Evolutionary conservation across 2,888 invertebrate species (phyloP).

Genomic region (Oxyteleia sp.): DNA sequence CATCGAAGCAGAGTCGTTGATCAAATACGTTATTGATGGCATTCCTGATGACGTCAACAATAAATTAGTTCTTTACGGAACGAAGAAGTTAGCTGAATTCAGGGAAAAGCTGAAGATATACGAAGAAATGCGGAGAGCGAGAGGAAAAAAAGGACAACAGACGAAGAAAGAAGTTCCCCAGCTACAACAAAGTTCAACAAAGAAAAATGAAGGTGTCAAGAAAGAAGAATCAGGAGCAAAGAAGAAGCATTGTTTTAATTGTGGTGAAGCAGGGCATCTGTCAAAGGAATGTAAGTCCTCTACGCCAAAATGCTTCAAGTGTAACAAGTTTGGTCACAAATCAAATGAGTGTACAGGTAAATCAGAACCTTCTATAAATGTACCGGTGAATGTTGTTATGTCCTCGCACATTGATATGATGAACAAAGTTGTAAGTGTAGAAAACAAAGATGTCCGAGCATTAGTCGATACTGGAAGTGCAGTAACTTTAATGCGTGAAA

Average conservation of each 20-base stretch:
- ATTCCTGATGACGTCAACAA: conserved; percentile 51
- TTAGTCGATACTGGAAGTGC: neutral
- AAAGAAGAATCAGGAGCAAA: neutral
- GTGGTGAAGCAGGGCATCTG: conserved; percentile 29
- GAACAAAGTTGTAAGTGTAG: neutral
- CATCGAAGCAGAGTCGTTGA: conserved; percentile 42
- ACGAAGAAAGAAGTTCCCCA: neutral
- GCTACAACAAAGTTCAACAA: neutral
- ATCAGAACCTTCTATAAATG: neutral
- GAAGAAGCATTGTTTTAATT: conserved; percentile 23
- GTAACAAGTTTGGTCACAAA: neutral
- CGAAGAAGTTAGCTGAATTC: conserved; percentile 28
- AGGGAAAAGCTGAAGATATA: conserved; percentile 49
- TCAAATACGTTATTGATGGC: conserved; percentile 67
- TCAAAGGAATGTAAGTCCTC: conserved; percentile 10
- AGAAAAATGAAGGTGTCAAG: neutral
- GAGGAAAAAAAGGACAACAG: neutral
- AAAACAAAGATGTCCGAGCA: neutral
- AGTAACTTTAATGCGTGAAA: neutral
- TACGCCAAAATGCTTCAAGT: neutral
- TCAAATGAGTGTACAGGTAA: neutral
- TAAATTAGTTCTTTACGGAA: conserved; percentile 57
- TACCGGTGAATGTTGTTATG: neutral
- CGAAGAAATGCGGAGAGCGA: conserved; percentile 23
- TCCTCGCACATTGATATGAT: neutral